Conservation (phyloP, 2,797 vertebrate species). For the Urocyon cinereoargenteus region DNA sequence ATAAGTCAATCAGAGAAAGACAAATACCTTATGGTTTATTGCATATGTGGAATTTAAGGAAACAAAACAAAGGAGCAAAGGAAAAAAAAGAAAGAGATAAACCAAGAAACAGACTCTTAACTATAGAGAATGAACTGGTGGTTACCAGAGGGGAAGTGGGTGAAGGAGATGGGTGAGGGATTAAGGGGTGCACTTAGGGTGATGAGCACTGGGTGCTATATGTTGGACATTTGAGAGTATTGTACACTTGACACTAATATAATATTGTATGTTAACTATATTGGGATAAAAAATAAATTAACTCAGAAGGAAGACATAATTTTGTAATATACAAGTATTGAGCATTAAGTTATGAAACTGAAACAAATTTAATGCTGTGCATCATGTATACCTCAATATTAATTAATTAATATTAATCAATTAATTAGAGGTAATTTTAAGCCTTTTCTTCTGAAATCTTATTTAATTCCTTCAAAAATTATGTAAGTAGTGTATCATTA, state of each 20-base stretch:
- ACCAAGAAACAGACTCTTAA: background rate
- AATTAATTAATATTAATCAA: background rate
- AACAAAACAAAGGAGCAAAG: background rate
- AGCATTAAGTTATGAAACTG: background rate
- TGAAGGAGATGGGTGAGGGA: background rate
- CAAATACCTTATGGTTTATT: background rate
- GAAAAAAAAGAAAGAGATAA: background rate
- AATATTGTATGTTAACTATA: background rate
- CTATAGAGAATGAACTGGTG: background rate
- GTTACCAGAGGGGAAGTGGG: background rate
- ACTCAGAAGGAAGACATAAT: background rate
- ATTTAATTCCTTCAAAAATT: constrained; percentile 45
- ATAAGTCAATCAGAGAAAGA: background rate
- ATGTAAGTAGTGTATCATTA: constrained; percentile 19
- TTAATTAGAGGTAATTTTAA: background rate
- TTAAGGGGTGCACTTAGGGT: background rate
- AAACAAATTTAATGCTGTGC: background rate
- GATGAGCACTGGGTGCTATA: background rate
- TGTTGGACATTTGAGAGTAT: background rate
- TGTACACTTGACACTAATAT: background rate
- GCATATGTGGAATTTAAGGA: background rate
- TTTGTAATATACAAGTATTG: background rate
- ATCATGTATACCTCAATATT: background rate
- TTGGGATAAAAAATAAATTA: background rate
- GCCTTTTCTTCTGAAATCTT: background rate